A percentile compares a stretch with the other conserved stretches of the same genome.
Conservation (phyloP, 2,888 invertebrate species). For the Campoletis raptor region DNA sequence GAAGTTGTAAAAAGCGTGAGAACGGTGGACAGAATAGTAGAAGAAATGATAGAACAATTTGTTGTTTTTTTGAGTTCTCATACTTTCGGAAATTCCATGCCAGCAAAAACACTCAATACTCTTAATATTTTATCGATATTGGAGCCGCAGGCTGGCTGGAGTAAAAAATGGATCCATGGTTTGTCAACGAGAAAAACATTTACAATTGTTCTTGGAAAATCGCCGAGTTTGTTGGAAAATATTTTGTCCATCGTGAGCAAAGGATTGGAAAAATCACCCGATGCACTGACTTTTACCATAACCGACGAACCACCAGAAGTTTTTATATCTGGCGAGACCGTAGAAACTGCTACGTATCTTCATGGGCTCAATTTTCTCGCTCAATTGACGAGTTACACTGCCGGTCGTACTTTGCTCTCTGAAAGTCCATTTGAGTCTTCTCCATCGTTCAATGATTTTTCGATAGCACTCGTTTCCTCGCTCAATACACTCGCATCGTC, state of each 20-base stretch:
- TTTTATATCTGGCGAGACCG: constrained; percentile 80
- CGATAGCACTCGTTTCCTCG: constrained; percentile 74
- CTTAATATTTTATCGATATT: constrained; percentile 80
- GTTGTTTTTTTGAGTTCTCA: constrained; percentile 77
- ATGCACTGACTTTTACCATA: constrained; percentile 74
- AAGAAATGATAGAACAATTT: constrained; percentile 82
- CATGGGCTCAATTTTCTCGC: constrained; percentile 81
- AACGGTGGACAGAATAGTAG: constrained; percentile 76
- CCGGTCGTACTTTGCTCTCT: constrained; percentile 76
- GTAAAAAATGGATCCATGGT: constrained; percentile 80
- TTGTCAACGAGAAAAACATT: constrained; percentile 78
- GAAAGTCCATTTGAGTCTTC: constrained; percentile 73
- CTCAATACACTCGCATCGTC: constrained; percentile 77
- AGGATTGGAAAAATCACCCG: constrained; percentile 75
- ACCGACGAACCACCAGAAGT: constrained; percentile 79
- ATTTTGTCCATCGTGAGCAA: constrained; percentile 73
- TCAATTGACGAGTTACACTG: constrained; percentile 77
- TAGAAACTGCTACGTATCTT: constrained; percentile 80
- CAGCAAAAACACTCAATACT: constrained; percentile 74
- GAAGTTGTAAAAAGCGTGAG: constrained; percentile 78
- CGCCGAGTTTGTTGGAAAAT: constrained; percentile 77
- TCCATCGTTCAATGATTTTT: constrained; percentile 72
- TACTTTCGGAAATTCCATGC: constrained; percentile 68
- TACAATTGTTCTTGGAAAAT: constrained; percentile 76
- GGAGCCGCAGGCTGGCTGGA: constrained; percentile 82